A percentile compares a stretch with the other conserved stretches of the same genome.
Conservation (phyloP, 2,113 vertebrate species). For the Pollimyrus isidori region DNA sequence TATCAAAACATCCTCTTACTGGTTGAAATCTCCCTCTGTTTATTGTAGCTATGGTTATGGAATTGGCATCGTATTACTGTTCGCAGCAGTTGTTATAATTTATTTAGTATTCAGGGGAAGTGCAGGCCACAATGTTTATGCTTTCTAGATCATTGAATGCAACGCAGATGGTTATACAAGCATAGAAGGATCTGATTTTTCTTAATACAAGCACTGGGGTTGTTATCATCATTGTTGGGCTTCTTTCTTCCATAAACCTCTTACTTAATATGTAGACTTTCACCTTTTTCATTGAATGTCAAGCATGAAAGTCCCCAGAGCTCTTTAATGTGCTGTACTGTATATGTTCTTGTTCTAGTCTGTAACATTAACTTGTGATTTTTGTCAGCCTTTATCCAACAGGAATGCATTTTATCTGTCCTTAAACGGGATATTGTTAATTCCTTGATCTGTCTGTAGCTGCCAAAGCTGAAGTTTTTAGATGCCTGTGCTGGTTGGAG, state of each 20-base stretch:
- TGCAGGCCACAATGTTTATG: not conserved
- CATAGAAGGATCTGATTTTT: constrained; percentile 4
- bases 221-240: not conserved
- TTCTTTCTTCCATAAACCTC: not conserved
- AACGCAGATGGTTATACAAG: not conserved
- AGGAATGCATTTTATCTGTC: not conserved
- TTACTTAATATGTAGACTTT: not conserved
- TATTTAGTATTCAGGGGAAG: constrained; percentile 16
- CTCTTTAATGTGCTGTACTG: not conserved
- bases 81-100: not conserved
- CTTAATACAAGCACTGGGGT: not conserved
- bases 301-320: not conserved
- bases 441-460: not conserved
- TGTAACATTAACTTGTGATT: not conserved
- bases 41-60: not conserved
- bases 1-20: not conserved
- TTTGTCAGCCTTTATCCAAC: not conserved
- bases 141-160: constrained; percentile 11
- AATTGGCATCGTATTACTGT: not conserved
- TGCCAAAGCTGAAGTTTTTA: not conserved
- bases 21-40: not conserved
- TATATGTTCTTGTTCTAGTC: not conserved
- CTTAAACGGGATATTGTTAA: not conserved
- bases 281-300: not conserved
- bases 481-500: not conserved